Conservation (phyloP, 1,140 invertebrate genomes). For the Cepaea nemoralis region DNA sequence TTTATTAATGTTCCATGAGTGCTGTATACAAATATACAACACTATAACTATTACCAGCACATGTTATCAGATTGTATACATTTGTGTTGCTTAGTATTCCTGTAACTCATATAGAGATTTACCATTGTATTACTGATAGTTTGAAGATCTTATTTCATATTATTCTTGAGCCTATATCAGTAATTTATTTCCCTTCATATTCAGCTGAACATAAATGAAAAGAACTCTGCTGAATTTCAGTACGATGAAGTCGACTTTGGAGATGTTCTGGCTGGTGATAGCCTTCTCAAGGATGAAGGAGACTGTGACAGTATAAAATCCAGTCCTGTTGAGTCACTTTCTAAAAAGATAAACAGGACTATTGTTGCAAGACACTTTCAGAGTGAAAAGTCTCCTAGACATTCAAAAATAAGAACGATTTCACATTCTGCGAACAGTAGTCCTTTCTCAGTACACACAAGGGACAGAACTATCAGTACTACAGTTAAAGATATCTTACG, state of each 20-base stretch:
- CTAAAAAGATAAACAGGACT: background rate
- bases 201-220: background rate
- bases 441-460: background rate
- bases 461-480: constrained; percentile 20
- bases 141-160: no score
- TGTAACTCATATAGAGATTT: no score
- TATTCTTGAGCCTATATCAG: no score
- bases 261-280: background rate
- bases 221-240: background rate
- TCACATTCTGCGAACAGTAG: background rate
- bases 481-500: constrained; percentile 27
- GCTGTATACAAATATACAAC: no score
- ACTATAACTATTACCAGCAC: no score
- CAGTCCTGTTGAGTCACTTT: background rate
- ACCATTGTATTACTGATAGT: no score
- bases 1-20: no score
- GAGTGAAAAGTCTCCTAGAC: background rate
- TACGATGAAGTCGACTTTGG: constrained; percentile 3
- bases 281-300: constrained; percentile 15
- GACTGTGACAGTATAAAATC: constrained; percentile 18
- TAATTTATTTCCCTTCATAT: background rate
- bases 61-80: no score
- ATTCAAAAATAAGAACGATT: background rate
- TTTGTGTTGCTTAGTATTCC: no score
- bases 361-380: background rate